These are phyloP conservation scores for Gambusia affinis DNA, from an alignment of 2,113 vertebrate genomes.

Conservation along the genomic window DNA sequence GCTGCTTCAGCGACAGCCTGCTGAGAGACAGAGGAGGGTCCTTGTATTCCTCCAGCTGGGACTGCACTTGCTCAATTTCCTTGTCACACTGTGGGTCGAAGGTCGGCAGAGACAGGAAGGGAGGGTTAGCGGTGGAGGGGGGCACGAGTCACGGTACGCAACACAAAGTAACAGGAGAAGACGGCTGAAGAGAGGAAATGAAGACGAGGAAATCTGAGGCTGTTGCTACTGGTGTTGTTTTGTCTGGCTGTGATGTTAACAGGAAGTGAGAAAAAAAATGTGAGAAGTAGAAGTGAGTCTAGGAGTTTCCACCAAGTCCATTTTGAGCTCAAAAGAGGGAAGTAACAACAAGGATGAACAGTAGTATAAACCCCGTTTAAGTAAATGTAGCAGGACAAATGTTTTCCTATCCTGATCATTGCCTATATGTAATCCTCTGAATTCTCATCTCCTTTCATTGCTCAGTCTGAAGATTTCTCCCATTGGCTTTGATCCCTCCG, in stretches of 20 bases:
- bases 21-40: conserved; percentile 83
- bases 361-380: background rate
- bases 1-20: conserved; percentile 80
- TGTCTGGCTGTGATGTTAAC: background rate
- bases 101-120: conserved; percentile 1
- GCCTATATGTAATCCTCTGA: no score
- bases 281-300: background rate
- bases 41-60: conserved; percentile 79
- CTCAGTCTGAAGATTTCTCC: no score
- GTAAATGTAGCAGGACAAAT: background rate
- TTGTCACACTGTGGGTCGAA: conserved; percentile 76
- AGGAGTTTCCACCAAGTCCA: background rate
- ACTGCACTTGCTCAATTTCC: conserved; percentile 78
- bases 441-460: no score
- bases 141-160: background rate
- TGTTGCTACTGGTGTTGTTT: background rate
- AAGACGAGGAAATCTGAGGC: background rate
- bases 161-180: background rate
- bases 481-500: no score
- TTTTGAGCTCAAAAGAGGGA: background rate
- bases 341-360: background rate
- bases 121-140: background rate
- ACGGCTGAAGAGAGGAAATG: background rate
- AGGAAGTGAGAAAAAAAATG: background rate
- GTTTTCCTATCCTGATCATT: no score